Evolutionary conservation across 2,797 vertebrate genomes (phyloP).

Genomic region (Decapterus maruadsi): DNA sequence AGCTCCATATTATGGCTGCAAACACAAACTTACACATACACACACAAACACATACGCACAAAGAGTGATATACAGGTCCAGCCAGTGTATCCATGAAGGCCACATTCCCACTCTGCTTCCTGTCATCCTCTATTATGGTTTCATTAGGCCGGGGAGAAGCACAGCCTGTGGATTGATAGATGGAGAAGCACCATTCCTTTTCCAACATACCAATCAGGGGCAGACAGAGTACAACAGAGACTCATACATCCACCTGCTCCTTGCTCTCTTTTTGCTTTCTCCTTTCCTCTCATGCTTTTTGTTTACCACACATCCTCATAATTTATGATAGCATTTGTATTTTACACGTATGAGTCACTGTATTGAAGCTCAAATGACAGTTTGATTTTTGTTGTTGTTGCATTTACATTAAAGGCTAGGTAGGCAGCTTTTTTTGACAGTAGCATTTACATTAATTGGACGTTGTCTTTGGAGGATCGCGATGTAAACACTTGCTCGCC

Average conservation of each 20-base stretch:
- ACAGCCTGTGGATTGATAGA: slow-evolving; percentile 51
- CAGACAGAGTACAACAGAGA: slow-evolving; percentile 26
- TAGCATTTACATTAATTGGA: no score
- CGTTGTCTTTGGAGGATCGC: no score
- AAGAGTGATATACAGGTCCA: slow-evolving; percentile 34
- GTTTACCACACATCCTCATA: slow-evolving; percentile 2
- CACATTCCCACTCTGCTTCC: slow-evolving; percentile 39
- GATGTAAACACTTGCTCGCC: no score
- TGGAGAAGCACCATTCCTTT: slow-evolving; percentile 48
- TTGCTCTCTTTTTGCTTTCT: slow-evolving; percentile 10
- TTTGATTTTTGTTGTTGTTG: background rate
- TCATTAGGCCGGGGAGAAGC: slow-evolving; percentile 60
- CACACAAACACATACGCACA: slow-evolving; percentile 15
- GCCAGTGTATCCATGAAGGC: slow-evolving; percentile 52
- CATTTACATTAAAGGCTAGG: no score
- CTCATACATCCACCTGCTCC: slow-evolving; percentile 51
- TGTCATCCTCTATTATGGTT: slow-evolving; percentile 73
- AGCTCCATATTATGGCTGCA: background rate
- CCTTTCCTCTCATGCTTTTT: slow-evolving; percentile 1
- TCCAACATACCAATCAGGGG: slow-evolving; percentile 59
- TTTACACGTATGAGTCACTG: background rate
- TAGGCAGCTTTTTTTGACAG: no score
- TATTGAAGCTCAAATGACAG: background rate
- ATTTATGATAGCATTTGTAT: slow-evolving; percentile 10
- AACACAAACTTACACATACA: slow-evolving; percentile 21